These are phyloP conservation scores for Habropoda laboriosa DNA, from an alignment of 1,140 invertebrate species.

Conservation along the genomic window DNA sequence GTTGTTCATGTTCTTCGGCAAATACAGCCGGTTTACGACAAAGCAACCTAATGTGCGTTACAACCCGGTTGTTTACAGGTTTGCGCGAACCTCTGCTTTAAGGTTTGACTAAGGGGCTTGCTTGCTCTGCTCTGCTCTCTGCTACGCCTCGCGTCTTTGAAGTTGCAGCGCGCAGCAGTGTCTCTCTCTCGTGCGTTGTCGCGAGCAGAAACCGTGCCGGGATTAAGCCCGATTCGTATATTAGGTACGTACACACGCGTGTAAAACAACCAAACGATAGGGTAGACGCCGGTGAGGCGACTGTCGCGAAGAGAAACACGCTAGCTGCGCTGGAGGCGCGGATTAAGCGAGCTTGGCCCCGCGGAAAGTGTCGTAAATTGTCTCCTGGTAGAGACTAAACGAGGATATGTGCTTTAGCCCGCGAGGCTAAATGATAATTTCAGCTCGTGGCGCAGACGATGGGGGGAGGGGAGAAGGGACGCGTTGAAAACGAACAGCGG, in stretches of 20 bases:
- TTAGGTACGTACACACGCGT: constrained; percentile 18
- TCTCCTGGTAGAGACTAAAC: constrained; percentile 62
- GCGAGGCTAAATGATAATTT: constrained; percentile 74
- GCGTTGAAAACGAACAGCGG: constrained; percentile 30
- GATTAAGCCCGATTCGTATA: constrained; percentile 50
- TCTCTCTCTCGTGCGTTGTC: constrained; percentile 29
- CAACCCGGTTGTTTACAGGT: constrained; percentile 31
- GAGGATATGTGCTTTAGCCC: constrained; percentile 52
- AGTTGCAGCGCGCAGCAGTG: neutral
- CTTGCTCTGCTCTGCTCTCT: too few relatives aligned
- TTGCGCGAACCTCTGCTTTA: neutral
- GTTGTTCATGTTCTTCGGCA: neutral
- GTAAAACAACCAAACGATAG: neutral
- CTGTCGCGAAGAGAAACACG: neutral
- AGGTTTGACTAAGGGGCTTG: neutral
- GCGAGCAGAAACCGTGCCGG: neutral
- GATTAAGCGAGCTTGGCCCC: constrained; percentile 45
- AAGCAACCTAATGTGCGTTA: constrained; percentile 32
- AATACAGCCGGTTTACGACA: constrained; percentile 11
- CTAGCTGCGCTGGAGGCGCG: neutral
- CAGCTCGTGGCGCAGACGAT: constrained; percentile 21
- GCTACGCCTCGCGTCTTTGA: constrained; percentile 41
- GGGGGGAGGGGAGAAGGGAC: too few relatives aligned
- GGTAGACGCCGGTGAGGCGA: neutral
- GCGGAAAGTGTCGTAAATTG: constrained; percentile 70